Evolutionary conservation across 1,140 invertebrate genomes (phyloP).

Genomic region (Battus philenor): DNA sequence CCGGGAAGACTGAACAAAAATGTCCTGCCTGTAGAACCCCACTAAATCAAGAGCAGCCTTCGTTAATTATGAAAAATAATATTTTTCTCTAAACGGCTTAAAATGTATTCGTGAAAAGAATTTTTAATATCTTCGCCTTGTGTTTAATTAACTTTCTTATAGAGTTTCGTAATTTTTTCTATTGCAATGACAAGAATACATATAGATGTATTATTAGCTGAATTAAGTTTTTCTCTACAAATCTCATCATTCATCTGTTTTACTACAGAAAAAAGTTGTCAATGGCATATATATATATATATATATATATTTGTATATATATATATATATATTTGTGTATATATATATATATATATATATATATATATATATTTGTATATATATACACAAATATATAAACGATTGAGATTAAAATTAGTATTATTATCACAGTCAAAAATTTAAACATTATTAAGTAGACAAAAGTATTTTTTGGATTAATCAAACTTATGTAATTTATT

Average conservation of each 20-base stretch:
- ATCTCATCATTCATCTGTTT: not conserved
- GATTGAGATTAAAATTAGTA: not conserved
- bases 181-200: not conserved
- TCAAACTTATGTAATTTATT: not conserved
- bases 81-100: constrained; percentile 37
- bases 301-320: no score
- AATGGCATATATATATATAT: not conserved
- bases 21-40: constrained; percentile 24
- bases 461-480: no score
- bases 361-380: no score
- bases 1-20: constrained; percentile 33
- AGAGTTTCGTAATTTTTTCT: not conserved
- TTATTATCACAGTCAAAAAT: not conserved
- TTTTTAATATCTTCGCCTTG: constrained; percentile 21
- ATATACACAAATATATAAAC: no score
- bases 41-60: constrained; percentile 39
- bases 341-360: no score
- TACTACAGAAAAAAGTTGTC: not conserved
- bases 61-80: constrained; percentile 62
- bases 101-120: constrained; percentile 41
- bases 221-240: not conserved
- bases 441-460: no score
- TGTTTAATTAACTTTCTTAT: not conserved
- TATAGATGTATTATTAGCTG: not conserved
- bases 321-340: no score